Conservation (phyloP, 2,797 vertebrate genomes). For the Sarcoramphus papa region DNA sequence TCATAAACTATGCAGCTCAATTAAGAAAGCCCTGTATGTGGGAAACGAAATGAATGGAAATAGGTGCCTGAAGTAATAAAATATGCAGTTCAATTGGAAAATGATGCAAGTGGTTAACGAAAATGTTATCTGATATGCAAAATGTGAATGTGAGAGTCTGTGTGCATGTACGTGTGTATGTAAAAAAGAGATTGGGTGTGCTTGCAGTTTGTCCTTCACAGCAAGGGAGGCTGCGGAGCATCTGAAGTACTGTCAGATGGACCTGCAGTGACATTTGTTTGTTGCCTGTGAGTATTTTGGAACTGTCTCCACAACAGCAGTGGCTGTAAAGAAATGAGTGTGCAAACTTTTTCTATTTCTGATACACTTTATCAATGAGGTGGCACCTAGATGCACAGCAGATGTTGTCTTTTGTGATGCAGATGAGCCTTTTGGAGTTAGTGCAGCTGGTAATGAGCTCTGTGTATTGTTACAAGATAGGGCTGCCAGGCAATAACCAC, state of each 20-base stretch:
- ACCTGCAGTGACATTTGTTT: neutral
- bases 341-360: neutral
- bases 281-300: neutral
- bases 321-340: neutral
- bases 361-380: neutral
- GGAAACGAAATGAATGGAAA: neutral
- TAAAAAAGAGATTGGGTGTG: neutral
- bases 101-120: constrained; percentile 23
- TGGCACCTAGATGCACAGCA: constrained; percentile 11
- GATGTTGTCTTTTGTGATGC: constrained; percentile 58
- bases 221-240: constrained; percentile 1
- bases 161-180: neutral
- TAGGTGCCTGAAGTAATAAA: constrained; percentile 47
- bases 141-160: neutral
- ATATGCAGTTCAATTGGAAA: constrained; percentile 30
- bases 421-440: constrained; percentile 57
- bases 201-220: constrained; percentile 31
- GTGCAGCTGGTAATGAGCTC: constrained; percentile 53
- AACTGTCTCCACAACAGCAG: neutral
- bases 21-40: constrained; percentile 5
- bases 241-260: neutral
- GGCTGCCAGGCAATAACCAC: constrained; percentile 5
- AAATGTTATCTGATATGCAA: constrained; percentile 43
- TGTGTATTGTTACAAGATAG: neutral
- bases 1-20: constrained; percentile 49